Conservation (phyloP, 2,113 vertebrate genomes). For the Apodemus sylvaticus region DNA sequence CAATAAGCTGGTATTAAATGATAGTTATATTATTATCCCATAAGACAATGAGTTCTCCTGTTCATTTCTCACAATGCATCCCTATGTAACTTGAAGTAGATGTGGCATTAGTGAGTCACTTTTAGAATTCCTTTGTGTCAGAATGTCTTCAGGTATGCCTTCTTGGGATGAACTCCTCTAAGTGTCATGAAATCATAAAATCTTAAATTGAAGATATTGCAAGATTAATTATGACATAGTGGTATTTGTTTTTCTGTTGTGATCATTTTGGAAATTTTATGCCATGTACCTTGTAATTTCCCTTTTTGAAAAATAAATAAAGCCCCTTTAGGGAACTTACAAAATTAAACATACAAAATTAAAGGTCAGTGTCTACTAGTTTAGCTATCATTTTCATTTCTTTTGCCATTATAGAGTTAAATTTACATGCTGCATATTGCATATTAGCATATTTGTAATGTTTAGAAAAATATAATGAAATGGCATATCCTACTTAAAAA, state of each 20-base stretch:
- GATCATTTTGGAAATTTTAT: constrained; percentile 7
- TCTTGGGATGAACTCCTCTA: constrained; percentile 13
- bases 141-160: neutral
- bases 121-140: constrained; percentile 31
- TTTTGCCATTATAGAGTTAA: neutral
- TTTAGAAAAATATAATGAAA: constrained; percentile 37
- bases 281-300: neutral
- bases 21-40: constrained; percentile 19
- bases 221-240: constrained; percentile 47
- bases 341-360: constrained; percentile 48
- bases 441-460: constrained; percentile 35
- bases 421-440: constrained; percentile 5
- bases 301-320: neutral
- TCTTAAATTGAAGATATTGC: constrained; percentile 22
- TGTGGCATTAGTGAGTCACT: neutral
- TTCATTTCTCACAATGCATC: constrained; percentile 6
- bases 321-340: neutral
- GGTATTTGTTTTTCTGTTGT: constrained; percentile 8
- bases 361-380: neutral
- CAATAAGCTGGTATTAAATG: neutral
- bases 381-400: constrained; percentile 17
- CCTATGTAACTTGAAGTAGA: constrained; percentile 15
- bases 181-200: constrained; percentile 22
- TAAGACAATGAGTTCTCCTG: neutral
- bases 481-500: constrained; percentile 29